Evolutionary conservation across 2,888 invertebrate species (phyloP).

Genomic region (Calameuta idolon): DNA sequence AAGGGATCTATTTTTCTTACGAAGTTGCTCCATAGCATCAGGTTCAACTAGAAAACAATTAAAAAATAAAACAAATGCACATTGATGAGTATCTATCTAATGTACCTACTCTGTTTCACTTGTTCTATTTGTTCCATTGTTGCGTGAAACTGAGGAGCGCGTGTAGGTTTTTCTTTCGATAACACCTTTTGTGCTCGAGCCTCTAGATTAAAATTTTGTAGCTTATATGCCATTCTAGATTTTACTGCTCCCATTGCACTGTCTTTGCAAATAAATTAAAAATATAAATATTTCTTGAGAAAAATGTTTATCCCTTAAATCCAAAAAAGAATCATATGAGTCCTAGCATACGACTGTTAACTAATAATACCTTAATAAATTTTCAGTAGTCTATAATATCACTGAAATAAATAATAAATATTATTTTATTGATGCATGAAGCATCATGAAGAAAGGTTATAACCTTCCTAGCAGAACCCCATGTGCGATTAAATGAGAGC

Average conservation of each 20-base stretch:
- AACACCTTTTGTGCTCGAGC: slow-evolving; percentile 80
- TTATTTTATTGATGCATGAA: background rate
- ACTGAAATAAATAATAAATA: background rate
- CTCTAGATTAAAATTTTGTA: slow-evolving; percentile 80
- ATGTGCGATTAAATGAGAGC: background rate
- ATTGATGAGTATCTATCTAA: background rate
- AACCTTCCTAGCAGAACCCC: background rate
- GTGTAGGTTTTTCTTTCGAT: slow-evolving; percentile 73
- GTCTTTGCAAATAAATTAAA: slow-evolving; percentile 15
- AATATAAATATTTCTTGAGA: background rate
- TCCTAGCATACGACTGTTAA: background rate
- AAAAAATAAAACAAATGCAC: slow-evolving; percentile 25
- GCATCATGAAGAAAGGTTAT: background rate
- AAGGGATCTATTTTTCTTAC: slow-evolving; percentile 74
- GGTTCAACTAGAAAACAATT: slow-evolving; percentile 70
- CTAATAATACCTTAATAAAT: background rate
- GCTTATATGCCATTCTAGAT: slow-evolving; percentile 72
- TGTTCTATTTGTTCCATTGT: slow-evolving; percentile 75
- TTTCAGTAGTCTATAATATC: background rate
- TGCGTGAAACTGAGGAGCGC: slow-evolving; percentile 77
- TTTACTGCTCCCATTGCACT: slow-evolving; percentile 76
- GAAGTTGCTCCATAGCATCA: slow-evolving; percentile 72
- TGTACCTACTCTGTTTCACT: slow-evolving; percentile 67
- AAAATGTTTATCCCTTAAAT: background rate
- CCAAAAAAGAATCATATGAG: background rate